Base-by-base conservation (phyloP, 2,797 vertebrate genomes). In the Tragopan temminckii region DNA sequence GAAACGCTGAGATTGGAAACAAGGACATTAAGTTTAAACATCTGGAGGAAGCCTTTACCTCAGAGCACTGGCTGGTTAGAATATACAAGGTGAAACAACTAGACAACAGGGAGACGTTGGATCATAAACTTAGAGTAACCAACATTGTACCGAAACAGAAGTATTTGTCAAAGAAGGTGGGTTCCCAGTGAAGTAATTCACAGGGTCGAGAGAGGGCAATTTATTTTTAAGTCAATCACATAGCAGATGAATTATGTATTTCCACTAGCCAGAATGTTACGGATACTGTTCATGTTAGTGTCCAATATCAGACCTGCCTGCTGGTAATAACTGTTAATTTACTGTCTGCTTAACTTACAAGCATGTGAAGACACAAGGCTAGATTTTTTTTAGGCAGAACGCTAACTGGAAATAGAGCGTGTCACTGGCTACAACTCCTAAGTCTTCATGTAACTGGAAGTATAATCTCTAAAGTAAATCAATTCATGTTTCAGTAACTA, bases 51-150 rank as follows among this genome's bases (percentile, higher is more conserved):
- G 99, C 99, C 48, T 99, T 99, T 96, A 99, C 99, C 61, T 99
- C 99, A 4, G 99, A 99, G 97, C 99, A 99, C 97, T 99, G 99
- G 99, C 99, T 99, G 92, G 99, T 99, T 96, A 98, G 99, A 96
- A 99, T 99, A 98, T 99, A 99, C 98, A 99, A 99, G 98, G 99
- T 99, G 92, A 99, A 99, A 98, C 98, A 98, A 74, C 98, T 99
- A 94, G 99, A 99, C 96, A 99, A 99, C 98, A 97, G 99, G 86
- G 99, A 99, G 97, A 98, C 98, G 13, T 86, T 99, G 97, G 98
- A 99, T 96, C 99, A 98, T 97, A 99, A 99, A 98, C 99, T 98
- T 75, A 99, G 99, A 96, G 97, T 98, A 97, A 98, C 98, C 97
- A 99, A 98, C 92, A 98, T 99, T 50, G 96, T 98, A 93, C 98